Conservation (phyloP, 2,888 invertebrate species). For the Toxonevra muliebris region DNA sequence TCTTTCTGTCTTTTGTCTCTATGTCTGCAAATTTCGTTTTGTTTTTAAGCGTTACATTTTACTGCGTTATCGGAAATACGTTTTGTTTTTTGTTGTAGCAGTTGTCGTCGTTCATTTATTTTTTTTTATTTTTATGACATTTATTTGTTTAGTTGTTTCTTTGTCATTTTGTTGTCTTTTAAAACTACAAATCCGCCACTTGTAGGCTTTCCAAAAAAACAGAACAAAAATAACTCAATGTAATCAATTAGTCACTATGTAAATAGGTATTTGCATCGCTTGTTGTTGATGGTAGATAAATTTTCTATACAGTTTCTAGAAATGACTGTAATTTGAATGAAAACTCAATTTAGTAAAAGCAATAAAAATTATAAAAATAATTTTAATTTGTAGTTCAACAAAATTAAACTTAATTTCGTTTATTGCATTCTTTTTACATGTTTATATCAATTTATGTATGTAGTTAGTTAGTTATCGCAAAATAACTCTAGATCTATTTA, state of each 20-base stretch:
- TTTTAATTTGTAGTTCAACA: no score
- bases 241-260: neutral
- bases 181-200: conserved; percentile 1
- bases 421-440: no score
- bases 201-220: neutral
- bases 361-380: no score
- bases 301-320: no score
- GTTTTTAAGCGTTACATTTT: neutral
- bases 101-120: neutral
- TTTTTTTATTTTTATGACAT: neutral
- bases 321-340: no score
- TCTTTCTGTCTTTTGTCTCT: conserved; percentile 5
- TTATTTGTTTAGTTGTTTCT: neutral
- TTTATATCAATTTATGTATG: no score
- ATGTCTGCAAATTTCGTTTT: neutral
- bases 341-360: no score
- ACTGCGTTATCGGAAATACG: neutral
- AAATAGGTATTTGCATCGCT: neutral
- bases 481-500: no score
- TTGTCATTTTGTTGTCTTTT: neutral
- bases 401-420: no score
- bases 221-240: no score
- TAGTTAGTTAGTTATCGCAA: no score
- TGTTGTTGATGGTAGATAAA: no score
- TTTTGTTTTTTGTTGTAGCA: neutral